These are phyloP conservation scores for Platyrinchus mystaceus DNA, from an alignment of 2,797 vertebrate species.

Conservation along the genomic window DNA sequence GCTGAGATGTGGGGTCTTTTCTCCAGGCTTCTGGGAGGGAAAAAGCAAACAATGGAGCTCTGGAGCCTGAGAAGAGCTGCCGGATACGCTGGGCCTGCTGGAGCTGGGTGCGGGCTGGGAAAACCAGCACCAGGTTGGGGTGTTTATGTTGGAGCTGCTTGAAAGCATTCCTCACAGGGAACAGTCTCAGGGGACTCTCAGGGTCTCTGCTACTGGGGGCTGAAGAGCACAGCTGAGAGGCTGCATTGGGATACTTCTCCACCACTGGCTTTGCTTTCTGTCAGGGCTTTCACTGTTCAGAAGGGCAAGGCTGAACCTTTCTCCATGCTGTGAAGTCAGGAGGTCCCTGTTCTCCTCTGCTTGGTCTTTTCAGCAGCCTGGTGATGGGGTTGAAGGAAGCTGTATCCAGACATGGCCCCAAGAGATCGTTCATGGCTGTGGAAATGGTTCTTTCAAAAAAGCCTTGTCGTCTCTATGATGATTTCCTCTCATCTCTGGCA, in stretches of 20 bases:
- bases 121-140: not conserved
- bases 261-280: not conserved
- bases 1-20: not conserved
- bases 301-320: not conserved
- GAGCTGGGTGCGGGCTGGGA: constrained; percentile 20
- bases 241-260: not conserved
- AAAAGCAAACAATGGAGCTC: not conserved
- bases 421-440: not conserved
- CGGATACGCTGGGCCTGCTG: not conserved
- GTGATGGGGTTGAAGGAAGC: not conserved
- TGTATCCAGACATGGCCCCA: not conserved
- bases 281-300: not conserved
- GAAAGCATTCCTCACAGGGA: constrained; percentile 35
- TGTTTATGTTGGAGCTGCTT: constrained; percentile 34
- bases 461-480: not conserved
- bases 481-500: not conserved
- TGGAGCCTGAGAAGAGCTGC: not conserved
- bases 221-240: not conserved
- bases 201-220: not conserved
- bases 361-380: not conserved
- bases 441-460: not conserved
- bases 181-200: not conserved
- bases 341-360: not conserved
- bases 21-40: not conserved
- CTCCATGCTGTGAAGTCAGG: not conserved